Evolutionary conservation across 1,140 invertebrate species (phyloP).

Genomic region (Anadara kagoshimensis): DNA sequence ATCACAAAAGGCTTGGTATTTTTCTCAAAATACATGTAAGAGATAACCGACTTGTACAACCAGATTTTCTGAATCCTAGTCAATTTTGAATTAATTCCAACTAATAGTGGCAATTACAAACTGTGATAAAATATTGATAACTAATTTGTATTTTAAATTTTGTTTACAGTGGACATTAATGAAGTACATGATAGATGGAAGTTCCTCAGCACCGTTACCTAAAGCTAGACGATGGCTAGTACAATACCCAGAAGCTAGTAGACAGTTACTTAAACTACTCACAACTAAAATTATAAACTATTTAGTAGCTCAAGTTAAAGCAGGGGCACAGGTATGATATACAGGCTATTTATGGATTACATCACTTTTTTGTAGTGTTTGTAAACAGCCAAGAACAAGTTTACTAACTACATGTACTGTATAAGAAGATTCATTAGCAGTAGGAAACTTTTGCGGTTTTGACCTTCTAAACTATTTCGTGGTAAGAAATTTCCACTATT

Average conservation of each 20-base stretch:
- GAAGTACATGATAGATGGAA: slow-evolving; percentile 99
- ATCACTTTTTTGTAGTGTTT: background rate
- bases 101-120: no score
- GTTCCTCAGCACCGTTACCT: slow-evolving; percentile 87
- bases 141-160: slow-evolving; percentile 1
- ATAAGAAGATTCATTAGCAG: no score
- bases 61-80: no score
- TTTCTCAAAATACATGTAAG: no score
- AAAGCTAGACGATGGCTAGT: slow-evolving; percentile 94
- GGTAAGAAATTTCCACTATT: no score
- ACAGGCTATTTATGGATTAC: background rate
- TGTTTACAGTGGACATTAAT: slow-evolving; percentile 93
- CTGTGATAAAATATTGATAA: background rate
- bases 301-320: slow-evolving; percentile 86
- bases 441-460: no score
- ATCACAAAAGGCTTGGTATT: no score
- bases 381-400: no score
- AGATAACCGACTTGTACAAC: no score
- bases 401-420: no score
- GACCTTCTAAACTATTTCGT: no score
- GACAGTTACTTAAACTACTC: slow-evolving; percentile 85
- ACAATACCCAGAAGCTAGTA: slow-evolving; percentile 85
- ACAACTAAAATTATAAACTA: slow-evolving; percentile 92
- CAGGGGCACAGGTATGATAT: slow-evolving; percentile 76
- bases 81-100: no score